Base-by-base conservation (phyloP, 2,888 invertebrate genomes). In the Mystacides longicornis region DNA sequence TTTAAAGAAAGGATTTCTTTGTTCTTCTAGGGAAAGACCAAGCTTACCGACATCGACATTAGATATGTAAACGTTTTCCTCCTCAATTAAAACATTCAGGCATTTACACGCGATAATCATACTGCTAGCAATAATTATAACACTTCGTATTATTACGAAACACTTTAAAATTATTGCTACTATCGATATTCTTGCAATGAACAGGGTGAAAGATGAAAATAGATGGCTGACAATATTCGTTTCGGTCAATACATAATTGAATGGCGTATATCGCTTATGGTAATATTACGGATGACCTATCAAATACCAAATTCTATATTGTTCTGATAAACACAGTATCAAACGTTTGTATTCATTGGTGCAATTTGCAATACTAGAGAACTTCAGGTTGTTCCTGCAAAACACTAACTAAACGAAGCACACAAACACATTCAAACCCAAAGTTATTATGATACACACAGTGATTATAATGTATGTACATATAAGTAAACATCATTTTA, bases 21-120 rank as follows among this genome's bases (percentile, higher is more conserved):
- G 77, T 72, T 84, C 84, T 64, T 71, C 70, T 62, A 75, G 71
- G 66, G 77, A 72, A 67, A 85, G 68, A 65, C 79, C 77, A 67
- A 82, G 69, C 67, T 77, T 77, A 63, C 75, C 77, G 64, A 77
- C 67, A 66, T 78, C 79, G 66, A 80, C 71, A 68, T 76, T 74
- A 65, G 76, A 76, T 67, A 82, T 75, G 65, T 74, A 71, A 62
- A 73, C 67, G 69, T 77, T 77, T 67, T 80, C 80, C 66, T 81
- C 75, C 71, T 81, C 81, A 64, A 86, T 76, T 64, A 77, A 75
- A 65, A 87, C 79, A 74, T 89, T 89, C 66, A 87, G 73, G 72
- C 89, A 89, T 77, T 86, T 85, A 75, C 89, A 89, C 67, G 84
- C 80, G 69, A 57, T 54, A 48, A 57, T 46, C 57, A 57, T 57